phyloP scores from a whole-genome alignment of 2,113 vertebrate species.

The Lophochroa leadbeateri region DNA sequence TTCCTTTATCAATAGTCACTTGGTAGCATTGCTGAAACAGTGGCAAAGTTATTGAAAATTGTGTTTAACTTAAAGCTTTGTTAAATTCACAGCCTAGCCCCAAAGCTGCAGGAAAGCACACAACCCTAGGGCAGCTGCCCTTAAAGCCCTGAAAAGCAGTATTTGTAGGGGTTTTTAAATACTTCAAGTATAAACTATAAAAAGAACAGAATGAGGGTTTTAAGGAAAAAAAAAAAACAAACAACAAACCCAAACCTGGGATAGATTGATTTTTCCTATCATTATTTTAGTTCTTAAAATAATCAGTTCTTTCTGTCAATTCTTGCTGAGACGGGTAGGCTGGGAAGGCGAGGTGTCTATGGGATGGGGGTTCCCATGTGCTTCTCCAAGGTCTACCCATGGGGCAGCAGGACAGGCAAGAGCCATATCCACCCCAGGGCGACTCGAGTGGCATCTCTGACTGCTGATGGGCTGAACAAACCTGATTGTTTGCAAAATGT shows the following conservation, averaged over 20 bases:
- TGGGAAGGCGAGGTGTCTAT: neutral
- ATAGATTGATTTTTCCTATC: neutral
- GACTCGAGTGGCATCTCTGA: constrained; percentile 34
- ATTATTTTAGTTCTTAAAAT: neutral
- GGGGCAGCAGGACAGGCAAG: accelerated
- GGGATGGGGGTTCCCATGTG: neutral
- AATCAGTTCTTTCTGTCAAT: neutral
- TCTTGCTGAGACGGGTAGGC: neutral
- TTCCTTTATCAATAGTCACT: neutral
- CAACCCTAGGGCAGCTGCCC: neutral
- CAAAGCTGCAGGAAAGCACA: neutral
- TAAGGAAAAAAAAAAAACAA: neutral
- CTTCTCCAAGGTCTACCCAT: neutral
- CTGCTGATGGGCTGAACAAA: constrained; percentile 58
- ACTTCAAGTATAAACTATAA: neutral
- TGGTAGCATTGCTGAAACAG: neutral
- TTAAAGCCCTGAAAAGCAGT: neutral
- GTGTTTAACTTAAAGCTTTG: neutral
- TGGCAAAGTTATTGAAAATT: neutral
- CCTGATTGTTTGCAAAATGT: constrained; percentile 1
- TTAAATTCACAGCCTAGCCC: neutral
- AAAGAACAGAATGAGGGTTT: neutral
- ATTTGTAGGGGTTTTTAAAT: neutral
- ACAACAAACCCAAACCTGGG: no score
- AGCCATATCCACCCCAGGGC: neutral